Conservation (phyloP, 2,888 invertebrate species). For the Eudemis profundana region DNA sequence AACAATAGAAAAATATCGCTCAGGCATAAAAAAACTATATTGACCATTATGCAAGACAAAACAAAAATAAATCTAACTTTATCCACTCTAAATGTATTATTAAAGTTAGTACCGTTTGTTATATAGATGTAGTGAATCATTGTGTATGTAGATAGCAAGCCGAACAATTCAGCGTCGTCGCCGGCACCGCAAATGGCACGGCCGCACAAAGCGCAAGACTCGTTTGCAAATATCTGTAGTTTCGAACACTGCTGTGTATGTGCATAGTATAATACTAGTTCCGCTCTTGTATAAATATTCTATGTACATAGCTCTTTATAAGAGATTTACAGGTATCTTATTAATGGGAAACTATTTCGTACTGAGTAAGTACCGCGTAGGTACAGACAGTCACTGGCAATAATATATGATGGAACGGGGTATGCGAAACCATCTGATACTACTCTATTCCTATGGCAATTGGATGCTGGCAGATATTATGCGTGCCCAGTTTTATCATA, state of each 20-base stretch:
- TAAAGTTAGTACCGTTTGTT: neutral
- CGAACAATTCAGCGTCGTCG: conserved; percentile 32
- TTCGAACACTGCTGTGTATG: conserved; percentile 10
- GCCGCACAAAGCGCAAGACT: conserved; percentile 38
- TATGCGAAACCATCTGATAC: no score
- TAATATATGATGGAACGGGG: no score
- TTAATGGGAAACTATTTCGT: no score
- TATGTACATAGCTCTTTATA: no score
- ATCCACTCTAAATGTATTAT: neutral
- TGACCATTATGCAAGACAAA: neutral
- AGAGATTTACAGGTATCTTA: no score
- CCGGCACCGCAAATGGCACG: conserved; percentile 35
- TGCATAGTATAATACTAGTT: neutral
- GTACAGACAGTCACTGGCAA: no score
- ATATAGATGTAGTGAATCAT: neutral
- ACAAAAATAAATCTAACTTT: neutral
- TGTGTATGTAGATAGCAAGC: conserved; percentile 12
- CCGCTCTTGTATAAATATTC: conserved; percentile 8
- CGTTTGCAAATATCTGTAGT: conserved; percentile 43
- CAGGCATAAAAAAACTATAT: no score
- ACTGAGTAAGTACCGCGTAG: no score
- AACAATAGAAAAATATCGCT: no score
- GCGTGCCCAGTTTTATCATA: no score
- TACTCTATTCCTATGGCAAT: no score
- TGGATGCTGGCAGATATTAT: no score